Evolutionary conservation across 2,888 invertebrate species (phyloP).

Genomic region (Tinea semifulvella): DNA sequence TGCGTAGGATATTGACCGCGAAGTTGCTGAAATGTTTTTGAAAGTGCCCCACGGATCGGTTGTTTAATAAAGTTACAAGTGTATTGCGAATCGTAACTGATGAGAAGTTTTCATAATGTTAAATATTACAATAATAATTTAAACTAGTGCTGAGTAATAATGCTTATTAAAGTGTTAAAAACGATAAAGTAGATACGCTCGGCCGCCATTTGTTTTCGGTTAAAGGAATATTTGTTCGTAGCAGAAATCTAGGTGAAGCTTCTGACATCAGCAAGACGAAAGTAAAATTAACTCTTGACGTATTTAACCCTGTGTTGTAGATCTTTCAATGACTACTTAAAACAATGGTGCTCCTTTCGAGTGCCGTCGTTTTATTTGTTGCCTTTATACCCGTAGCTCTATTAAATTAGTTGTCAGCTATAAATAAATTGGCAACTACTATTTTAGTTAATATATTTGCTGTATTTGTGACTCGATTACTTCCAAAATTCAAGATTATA

Average conservation of each 20-base stretch:
- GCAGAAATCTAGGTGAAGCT: slow-evolving; percentile 59
- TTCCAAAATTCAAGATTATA: too few species aligned
- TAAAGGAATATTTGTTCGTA: slow-evolving; percentile 34
- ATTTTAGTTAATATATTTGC: background rate
- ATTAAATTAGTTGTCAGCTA: background rate
- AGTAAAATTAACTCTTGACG: slow-evolving; percentile 64
- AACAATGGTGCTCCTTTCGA: slow-evolving; percentile 27
- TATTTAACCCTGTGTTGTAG: slow-evolving; percentile 30
- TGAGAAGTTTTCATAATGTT: too few species aligned
- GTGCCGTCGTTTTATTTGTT: slow-evolving; percentile 32
- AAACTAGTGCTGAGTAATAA: background rate
- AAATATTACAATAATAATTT: too few species aligned
- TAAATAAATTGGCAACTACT: slow-evolving; percentile 1
- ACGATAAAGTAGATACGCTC: background rate
- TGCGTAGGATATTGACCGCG: too few species aligned
- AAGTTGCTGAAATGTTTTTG: too few species aligned
- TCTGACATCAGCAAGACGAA: slow-evolving; percentile 57
- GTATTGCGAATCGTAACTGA: background rate
- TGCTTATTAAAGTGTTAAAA: slow-evolving; percentile 2
- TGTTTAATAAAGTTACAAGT: too few species aligned
- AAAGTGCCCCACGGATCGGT: too few species aligned
- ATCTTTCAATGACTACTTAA: slow-evolving; percentile 32
- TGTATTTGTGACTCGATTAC: too few species aligned
- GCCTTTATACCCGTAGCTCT: background rate
- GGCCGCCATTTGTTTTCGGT: slow-evolving; percentile 37